Conservation (phyloP, 2,888 invertebrate genomes). For the Deilephila elpenor region DNA sequence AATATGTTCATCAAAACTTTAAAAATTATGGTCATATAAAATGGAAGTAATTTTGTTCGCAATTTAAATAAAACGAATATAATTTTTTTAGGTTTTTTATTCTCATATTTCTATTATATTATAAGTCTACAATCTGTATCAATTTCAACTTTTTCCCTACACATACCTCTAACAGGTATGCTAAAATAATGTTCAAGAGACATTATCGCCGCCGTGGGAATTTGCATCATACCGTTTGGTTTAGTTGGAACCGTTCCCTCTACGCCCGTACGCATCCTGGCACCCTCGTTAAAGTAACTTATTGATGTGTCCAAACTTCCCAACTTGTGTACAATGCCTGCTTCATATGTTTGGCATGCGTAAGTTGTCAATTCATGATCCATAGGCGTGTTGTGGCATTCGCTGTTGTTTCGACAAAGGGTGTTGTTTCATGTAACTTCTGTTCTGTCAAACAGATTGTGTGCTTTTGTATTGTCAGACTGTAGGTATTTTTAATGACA, state of each 20-base stretch:
- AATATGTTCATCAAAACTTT: too few species aligned
- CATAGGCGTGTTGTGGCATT: not conserved
- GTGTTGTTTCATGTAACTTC: not conserved
- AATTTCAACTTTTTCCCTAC: not conserved
- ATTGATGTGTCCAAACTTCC: constrained; percentile 20
- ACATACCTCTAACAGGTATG: not conserved
- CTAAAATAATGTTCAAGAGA: not conserved
- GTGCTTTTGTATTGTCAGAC: too few species aligned
- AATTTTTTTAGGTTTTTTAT: too few species aligned
- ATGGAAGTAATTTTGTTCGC: too few species aligned
- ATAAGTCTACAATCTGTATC: not conserved
- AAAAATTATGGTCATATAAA: too few species aligned
- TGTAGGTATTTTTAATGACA: too few species aligned
- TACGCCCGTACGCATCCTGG: not conserved
- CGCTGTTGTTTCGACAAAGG: not conserved
- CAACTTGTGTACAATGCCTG: constrained; percentile 5
- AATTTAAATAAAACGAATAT: too few species aligned
- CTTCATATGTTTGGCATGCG: not conserved
- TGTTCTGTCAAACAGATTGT: not conserved
- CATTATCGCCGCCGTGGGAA: not conserved
- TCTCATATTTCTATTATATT: too few species aligned
- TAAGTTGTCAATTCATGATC: constrained; percentile 21
- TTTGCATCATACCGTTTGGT: not conserved
- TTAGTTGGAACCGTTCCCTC: not conserved
- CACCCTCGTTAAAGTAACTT: constrained; percentile 21